Base-by-base conservation (phyloP, 2,888 invertebrate genomes). In the Mythimna impura region DNA sequence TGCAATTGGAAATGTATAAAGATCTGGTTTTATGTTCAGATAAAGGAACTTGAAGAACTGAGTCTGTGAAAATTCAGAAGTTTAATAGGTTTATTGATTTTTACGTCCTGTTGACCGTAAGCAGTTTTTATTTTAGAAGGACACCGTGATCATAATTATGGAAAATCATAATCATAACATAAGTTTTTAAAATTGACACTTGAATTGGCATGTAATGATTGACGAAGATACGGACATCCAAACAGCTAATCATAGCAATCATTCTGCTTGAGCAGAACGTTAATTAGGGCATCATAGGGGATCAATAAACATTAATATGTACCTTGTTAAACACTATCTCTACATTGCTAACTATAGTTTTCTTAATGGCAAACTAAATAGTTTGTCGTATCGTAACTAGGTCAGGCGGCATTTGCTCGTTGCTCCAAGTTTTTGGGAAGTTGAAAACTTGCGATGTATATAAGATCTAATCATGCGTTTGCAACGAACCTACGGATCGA, bases 361-460 rank as follows among this genome's bases (percentile, higher is more conserved):
- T 73, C 73, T 61, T 65, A 82, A 78, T 79, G 66, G 55, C 50
- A 58, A 78, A 68, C 71, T 82, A 82, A 47, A 54, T 57, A 66
- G 72, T 66, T 71, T 74, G 55, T 61, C 66, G 63, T 66, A 17
- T 66, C 65, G 68, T 69, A 83, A 74, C 58, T 83, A 61, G 83
- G 80, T 83, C 80, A 69, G 60, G 20, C 62, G 80, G 47, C 80
- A 80, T 73, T 80, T 66, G 63, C 68, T 57, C 43, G 80, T 50
- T 64, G 66, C 77, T 64, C 40, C n/a, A 83, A 83, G 66, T 75
- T 80, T 80, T 80, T 80, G 75, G 69, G 14, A 74, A 80, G 68
- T 83, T 68, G 76, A 57, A 74, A 80, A 80, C 75, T 80, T 68
- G 10, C 72, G 50, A 82, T 78, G 55, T 72, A 82, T 78, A 75